Evolutionary conservation across 2,113 vertebrate genomes (phyloP).

Genomic region (Mastomys natalensis): DNA sequence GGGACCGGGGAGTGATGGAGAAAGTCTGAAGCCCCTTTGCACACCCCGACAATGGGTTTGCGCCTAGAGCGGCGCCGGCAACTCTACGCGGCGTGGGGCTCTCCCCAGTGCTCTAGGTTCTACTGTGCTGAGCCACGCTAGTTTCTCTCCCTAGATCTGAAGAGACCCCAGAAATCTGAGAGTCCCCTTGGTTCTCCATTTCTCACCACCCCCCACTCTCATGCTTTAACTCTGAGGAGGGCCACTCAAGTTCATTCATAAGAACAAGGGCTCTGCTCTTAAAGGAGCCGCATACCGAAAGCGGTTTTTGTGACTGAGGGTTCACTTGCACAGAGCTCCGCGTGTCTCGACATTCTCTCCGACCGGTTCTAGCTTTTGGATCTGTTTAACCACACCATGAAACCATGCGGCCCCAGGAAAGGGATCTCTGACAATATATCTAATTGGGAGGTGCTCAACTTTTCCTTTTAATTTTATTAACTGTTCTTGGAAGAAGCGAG

Average conservation of each 20-base stretch:
- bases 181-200: background rate
- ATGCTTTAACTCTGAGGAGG: background rate
- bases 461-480: slow-evolving; percentile 74
- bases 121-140: background rate
- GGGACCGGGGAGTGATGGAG: background rate
- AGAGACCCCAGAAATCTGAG: slow-evolving; percentile 18
- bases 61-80: background rate
- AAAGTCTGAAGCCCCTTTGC: background rate
- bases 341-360: background rate
- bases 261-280: slow-evolving; percentile 73
- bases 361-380: background rate
- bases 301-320: background rate
- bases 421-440: slow-evolving; percentile 29
- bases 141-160: background rate
- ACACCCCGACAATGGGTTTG: background rate
- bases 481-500: slow-evolving; percentile 48
- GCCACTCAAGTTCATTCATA: slow-evolving; percentile 81
- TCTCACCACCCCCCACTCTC: background rate
- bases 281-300: slow-evolving; percentile 61
- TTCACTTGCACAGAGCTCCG: background rate
- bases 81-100: background rate
- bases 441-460: slow-evolving; percentile 24
- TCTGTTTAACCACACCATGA: background rate
- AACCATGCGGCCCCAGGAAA: slow-evolving; percentile 37
- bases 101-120: background rate